Percentiles rank a stretch among this genome's conserved stretches.
These are phyloP conservation scores for Pelvicachromis taeniatus DNA, from an alignment of 2,113 vertebrate genomes.

Conservation along the genomic window DNA sequence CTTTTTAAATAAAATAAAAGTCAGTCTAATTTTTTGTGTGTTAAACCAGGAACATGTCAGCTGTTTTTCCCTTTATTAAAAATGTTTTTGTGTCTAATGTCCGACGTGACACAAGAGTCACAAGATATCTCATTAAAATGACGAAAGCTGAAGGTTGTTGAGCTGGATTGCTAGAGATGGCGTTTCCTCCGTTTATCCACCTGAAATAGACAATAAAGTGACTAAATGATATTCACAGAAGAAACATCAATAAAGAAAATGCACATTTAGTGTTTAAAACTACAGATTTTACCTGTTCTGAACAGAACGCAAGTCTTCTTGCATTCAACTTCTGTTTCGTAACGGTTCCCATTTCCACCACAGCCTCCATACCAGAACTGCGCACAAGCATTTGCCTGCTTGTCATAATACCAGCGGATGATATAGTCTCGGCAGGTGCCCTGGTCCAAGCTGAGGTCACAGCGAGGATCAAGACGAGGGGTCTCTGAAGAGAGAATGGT, in stretches of 20 bases:
- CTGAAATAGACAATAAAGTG: constrained; percentile 9
- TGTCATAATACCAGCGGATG: constrained; percentile 83
- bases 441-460: constrained; percentile 73
- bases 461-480: constrained; percentile 38
- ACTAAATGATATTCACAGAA: neutral
- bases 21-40: neutral
- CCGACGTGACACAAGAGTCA: neutral
- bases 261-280: neutral
- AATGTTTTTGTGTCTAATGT: neutral
- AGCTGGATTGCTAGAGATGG: neutral
- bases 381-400: constrained; percentile 82
- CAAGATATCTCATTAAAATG: constrained; percentile 4
- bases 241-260: neutral
- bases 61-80: neutral
- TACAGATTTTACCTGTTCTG: constrained; percentile 52
- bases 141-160: neutral
- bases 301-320: constrained; percentile 74
- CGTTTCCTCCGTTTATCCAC: constrained; percentile 46
- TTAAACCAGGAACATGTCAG: neutral
- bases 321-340: constrained; percentile 77
- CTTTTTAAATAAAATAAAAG: neutral
- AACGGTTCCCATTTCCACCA: constrained; percentile 81
- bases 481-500: constrained; percentile 54
- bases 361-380: constrained; percentile 89
- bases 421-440: constrained; percentile 77